Conservation (phyloP, 1,140 invertebrate genomes). For the Nasonia vitripennis region DNA sequence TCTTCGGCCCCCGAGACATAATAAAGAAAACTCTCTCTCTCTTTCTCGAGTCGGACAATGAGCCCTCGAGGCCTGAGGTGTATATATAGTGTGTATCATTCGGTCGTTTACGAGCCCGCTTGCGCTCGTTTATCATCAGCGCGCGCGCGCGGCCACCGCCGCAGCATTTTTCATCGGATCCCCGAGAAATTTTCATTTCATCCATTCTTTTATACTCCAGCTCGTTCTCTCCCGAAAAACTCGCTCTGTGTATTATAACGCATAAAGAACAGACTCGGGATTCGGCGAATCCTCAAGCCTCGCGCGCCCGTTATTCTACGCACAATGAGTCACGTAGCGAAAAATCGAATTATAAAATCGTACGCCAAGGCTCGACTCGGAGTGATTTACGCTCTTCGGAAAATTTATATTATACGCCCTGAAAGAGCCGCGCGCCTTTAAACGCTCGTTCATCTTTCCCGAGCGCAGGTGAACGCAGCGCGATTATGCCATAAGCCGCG, state of each 20-base stretch:
- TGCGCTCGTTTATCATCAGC: constrained; percentile 70
- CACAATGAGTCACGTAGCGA: neutral
- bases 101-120: constrained; percentile 66
- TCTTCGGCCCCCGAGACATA: constrained; percentile 53
- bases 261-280: neutral
- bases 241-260: neutral
- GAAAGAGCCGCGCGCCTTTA: neutral
- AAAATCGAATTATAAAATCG: constrained; percentile 48
- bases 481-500: constrained; percentile 12
- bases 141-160: constrained; percentile 39
- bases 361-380: neutral
- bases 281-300: constrained; percentile 4
- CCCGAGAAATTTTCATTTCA: constrained; percentile 47
- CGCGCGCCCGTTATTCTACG: neutral
- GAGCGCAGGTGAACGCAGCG: constrained; percentile 32
- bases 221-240: neutral
- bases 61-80: constrained; percentile 54
- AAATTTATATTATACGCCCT: constrained; percentile 45
- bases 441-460: constrained; percentile 35
- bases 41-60: constrained; percentile 64
- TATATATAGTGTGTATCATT: constrained; percentile 68
- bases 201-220: neutral
- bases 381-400: constrained; percentile 47
- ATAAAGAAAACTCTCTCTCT: constrained; percentile 62
- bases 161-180: constrained; percentile 67